These are phyloP conservation scores for Aradus depressus DNA, from an alignment of 2,888 invertebrate species.

Conservation along the genomic window DNA sequence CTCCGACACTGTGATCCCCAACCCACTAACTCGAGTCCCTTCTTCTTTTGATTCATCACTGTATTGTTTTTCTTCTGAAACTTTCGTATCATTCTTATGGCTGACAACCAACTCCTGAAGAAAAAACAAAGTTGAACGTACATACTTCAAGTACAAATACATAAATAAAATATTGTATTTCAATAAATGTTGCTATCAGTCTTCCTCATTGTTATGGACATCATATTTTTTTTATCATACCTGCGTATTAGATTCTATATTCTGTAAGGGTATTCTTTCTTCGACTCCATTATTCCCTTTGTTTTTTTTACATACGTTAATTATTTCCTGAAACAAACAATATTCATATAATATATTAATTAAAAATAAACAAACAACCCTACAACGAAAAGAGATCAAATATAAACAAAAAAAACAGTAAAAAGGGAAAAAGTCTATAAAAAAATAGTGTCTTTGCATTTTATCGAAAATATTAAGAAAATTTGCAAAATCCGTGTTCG, in stretches of 20 bases:
- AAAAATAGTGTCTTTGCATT: too few relatives aligned
- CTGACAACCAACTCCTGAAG: neutral
- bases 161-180: too few relatives aligned
- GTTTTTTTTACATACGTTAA: conserved; percentile 3
- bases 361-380: neutral
- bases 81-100: too few relatives aligned
- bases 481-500: too few relatives aligned
- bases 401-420: neutral
- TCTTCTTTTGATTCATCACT: conserved; percentile 9
- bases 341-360: neutral
- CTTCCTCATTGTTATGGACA: too few relatives aligned
- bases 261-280: neutral
- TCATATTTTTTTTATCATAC: too few relatives aligned
- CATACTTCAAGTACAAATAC: too few relatives aligned
- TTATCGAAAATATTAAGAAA: too few relatives aligned
- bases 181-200: too few relatives aligned
- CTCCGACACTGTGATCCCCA: conserved; percentile 28
- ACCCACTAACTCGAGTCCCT: conserved; percentile 20
- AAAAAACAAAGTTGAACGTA: too few relatives aligned
- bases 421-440: neutral
- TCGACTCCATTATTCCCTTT: neutral
- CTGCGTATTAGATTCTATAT: neutral
- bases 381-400: neutral
- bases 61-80: neutral
- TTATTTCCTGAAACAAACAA: conserved; percentile 4